phyloP scores from a whole-genome alignment of 2,797 vertebrate species.

The Neoniphon sammara region DNA sequence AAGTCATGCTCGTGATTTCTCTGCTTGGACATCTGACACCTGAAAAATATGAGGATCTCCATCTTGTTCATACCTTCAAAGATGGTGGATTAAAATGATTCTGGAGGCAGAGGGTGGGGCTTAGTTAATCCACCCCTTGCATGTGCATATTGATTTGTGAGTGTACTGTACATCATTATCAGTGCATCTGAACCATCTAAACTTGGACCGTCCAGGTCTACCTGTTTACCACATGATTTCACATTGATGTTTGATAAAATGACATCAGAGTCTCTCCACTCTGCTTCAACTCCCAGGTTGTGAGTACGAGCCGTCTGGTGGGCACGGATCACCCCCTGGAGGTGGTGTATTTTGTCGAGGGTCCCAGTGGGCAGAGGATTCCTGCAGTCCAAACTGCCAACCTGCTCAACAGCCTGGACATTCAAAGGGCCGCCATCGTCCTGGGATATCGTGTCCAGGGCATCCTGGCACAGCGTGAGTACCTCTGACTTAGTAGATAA shows the following conservation, averaged over 20 bases:
- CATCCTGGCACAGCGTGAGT: slow-evolving; percentile 94
- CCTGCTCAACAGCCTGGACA: slow-evolving; percentile 91
- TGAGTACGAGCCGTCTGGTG: slow-evolving; percentile 86
- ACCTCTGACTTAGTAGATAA: not conserved
- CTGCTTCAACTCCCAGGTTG: slow-evolving; percentile 82
- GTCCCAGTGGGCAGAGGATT: slow-evolving; percentile 88
- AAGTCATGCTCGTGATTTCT: not conserved
- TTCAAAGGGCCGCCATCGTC: slow-evolving; percentile 95
- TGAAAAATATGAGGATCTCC: too few relatives aligned
- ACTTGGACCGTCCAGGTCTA: not conserved
- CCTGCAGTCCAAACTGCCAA: slow-evolving; percentile 87
- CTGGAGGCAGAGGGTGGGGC: too few relatives aligned
- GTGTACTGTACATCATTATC: not conserved
- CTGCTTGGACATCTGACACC: slow-evolving; percentile 4
- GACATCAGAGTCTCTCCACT: not conserved
- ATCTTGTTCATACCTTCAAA: too few relatives aligned
- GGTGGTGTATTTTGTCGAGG: slow-evolving; percentile 95
- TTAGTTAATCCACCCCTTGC: too few relatives aligned
- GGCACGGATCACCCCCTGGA: slow-evolving; percentile 90
- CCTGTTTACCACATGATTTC: not conserved
- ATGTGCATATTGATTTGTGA: too few relatives aligned
- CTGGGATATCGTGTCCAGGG: slow-evolving; percentile 97
- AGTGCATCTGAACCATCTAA: not conserved
- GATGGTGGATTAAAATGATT: too few relatives aligned
- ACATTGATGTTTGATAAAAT: not conserved